Evolutionary conservation across 2,888 invertebrate species (phyloP), one percentile per base, ranked within the genome.

Genomic region (Drosophila anomalata): DNA sequence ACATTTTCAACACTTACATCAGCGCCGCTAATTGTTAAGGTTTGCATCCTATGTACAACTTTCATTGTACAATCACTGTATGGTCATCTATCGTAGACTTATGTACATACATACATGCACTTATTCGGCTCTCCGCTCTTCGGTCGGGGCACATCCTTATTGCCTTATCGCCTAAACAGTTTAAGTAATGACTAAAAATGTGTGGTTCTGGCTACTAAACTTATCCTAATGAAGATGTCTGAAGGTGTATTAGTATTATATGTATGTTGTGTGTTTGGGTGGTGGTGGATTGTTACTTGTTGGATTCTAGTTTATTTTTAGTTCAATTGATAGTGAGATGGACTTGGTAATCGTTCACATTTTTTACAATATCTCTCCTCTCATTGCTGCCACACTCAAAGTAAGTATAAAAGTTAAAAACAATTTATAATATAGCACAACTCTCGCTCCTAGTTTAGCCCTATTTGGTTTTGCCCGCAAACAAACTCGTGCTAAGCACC

Each of bases 401-500:
- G 55, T 44, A 58, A 7, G 20, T n/a, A 39, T 59, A 42, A 29
- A 69, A 60, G 39, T 60, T 61, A 53, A 62, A 70, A 70, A 71
- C 63, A 72, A 63, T 56, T 47, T 72, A 50, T 70, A 52, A 55
- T 70, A 72, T 52, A 70, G 72, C 72, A 71, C 71, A 55, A 54
- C 60, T 71, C 33, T 73, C 31, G 31, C 68, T 61, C 52, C 47
- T 63, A 67, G 65, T 41, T 77, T 65, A 77, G 54, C 53, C 75
- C 53, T 33, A 61, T 69, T 65, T 58, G 76, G 59, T 76, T 75
- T 76, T 79, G 80, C 81, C 75, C 66, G 84, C 80, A 85, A 81
- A 76, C 60, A 61, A 65, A 69, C 52, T 67, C 55, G 83, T 83
- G 83, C 83, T 83, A 85, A 87, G 83, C 83, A 83, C 83, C 79